Evolutionary conservation across 2,888 invertebrate genomes (phyloP), one percentile per base, ranked within the genome.

Genomic region (Athalia rosae): DNA sequence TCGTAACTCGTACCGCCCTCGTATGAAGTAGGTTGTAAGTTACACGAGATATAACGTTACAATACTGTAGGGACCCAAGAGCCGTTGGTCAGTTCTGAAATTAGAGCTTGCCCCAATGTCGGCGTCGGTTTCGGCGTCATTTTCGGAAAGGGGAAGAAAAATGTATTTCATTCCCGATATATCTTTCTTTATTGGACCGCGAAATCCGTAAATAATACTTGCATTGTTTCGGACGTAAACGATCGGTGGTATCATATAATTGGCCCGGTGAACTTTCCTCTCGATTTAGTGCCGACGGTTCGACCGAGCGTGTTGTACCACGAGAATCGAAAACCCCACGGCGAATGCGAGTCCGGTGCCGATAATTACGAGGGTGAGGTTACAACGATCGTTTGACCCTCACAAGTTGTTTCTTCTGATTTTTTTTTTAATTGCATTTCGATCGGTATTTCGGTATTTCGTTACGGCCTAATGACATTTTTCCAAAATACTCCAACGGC

Each of bases 141-240:
- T 4, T n/a, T 4, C 53, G n/a, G 9, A 11, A 53, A 53, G 53
- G 28, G 2, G 2, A 28, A 67, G 53, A 48, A 9, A 67, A 67
- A 67, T 53, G 28, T 67, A 53, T 67, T 50, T 58, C 43, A 59
- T 45, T 58, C 71, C 58, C 71, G 56, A 71, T 71, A 71, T 28
- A 61, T 28, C 50, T 45, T 62, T 62, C 8, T 28, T 74, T 74
- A 74, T 74, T 48, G 74, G 48, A 47, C 62, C 74, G 28, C 61
- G 62, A 74, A 74, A 74, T 74, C 74, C 61, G 61, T 62, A 62
- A 74, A 62, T 74, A 62, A 74, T 74, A 74, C 74, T 48, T 45
- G 74, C 47, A 7, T 59, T 62, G 74, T 59, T 61, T 7, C 62
- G 4, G 74, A 74, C 74, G 59, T 50, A 41, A 74, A 61, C 28